A percentile compares a stretch with the other conserved stretches of the same genome.
phyloP scores from a whole-genome alignment of 2,113 vertebrate species.

The Podiceps cristatus region DNA sequence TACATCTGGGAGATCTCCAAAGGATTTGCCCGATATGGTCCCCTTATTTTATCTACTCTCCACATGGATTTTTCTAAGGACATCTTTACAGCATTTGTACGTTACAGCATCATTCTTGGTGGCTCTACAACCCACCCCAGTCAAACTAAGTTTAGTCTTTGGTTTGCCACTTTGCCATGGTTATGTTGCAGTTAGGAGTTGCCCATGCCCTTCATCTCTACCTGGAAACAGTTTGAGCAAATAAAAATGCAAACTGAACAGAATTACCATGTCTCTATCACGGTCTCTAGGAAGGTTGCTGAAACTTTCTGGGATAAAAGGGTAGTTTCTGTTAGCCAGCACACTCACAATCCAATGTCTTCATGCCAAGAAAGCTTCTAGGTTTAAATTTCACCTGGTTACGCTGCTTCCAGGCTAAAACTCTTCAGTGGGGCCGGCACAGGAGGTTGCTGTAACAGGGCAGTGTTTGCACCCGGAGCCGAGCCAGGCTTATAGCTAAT shows the following conservation, averaged over 20 bases:
- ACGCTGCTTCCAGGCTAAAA: neutral
- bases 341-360: neutral
- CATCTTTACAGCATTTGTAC: accelerated
- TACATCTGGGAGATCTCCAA: neutral
- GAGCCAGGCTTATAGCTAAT: neutral
- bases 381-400: neutral
- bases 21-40: neutral
- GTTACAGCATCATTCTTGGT: neutral
- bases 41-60: neutral
- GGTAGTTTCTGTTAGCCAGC: neutral
- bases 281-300: neutral
- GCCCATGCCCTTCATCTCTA: neutral
- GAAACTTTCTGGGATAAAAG: neutral
- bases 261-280: neutral
- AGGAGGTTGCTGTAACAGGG: neutral
- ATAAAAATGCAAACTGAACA: neutral
- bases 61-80: neutral
- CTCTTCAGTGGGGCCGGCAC: neutral
- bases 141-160: neutral
- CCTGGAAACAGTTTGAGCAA: neutral
- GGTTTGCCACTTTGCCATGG: neutral
- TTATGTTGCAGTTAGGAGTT: neutral
- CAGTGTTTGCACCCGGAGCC: neutral
- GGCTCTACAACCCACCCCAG: neutral
- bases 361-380: neutral